Evolutionary conservation across 1,140 invertebrate genomes (phyloP), one percentile per base, ranked within the genome.

Genomic region (Thrips palmi): DNA sequence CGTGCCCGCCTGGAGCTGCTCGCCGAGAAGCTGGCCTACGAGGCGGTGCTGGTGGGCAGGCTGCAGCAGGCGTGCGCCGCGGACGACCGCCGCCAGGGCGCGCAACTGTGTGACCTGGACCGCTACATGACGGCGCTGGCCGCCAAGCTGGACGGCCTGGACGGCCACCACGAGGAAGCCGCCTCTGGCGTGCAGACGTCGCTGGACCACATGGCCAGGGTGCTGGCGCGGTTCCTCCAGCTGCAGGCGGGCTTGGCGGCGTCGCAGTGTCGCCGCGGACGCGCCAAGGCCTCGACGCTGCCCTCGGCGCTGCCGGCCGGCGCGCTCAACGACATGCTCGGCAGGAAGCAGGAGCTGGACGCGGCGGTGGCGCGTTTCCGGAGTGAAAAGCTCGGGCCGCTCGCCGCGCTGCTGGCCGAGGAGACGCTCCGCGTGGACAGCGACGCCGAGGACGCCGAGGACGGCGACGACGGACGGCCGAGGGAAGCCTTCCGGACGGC

Each of bases 1-100:
- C 62, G 69, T 43, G 68, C 71, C 33, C 73, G 70, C 47, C 53
- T 75, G 39, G 68, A 74, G 47, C 60, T 81, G 33, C 53, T 81
- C 40, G 76, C 77, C 2, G 77, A 81, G 50, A 74, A 78, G 46
- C 57, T 82, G 17, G 76, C 78, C 0, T 81, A 73, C 50, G 77
- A 83, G 57, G 72, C 71, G 24, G 67, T 79, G 14, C 57, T 79
- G 33, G 58, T 79, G 23, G 59, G 62, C 18, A 62, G 67, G 44
- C 63, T 76, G 23, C 68, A 68, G 45, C 63, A 65, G 46, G 67
- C 67, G 29, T 52, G 71, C 29, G 49, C 51, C 17, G 42, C 34
- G 31, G 41, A 33, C 15, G 50, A n/a, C n/a, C 49, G 7, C 49
- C 44, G 6, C 46, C 45, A 29, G 49, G 58, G 20, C 51, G 45